Percentiles rank a stretch among this genome's conserved stretches.
Conservation (phyloP, 2,113 vertebrate species). For the Cynopterus brachyotis region DNA sequence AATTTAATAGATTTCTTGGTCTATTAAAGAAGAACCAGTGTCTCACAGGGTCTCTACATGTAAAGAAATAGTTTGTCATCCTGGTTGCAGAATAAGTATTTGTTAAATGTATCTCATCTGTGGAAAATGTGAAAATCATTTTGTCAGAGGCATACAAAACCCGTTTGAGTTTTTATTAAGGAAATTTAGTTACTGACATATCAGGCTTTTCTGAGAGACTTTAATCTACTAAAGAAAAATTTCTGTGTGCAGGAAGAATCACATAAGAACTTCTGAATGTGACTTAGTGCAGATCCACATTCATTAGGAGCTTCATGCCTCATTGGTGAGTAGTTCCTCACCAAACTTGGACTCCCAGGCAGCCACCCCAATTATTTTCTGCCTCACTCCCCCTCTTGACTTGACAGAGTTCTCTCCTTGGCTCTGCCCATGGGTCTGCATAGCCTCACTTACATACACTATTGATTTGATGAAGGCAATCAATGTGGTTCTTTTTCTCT, state of each 20-base stretch:
- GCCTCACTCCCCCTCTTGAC: not conserved
- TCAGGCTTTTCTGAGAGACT: not conserved
- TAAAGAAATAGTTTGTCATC: not conserved
- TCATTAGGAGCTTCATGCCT: not conserved
- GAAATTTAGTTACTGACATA: not conserved
- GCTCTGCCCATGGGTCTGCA: rapidly evolving
- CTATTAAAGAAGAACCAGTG: not conserved
- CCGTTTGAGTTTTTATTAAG: not conserved
- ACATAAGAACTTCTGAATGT: not conserved
- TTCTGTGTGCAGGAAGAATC: not conserved
- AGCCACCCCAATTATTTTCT: not conserved
- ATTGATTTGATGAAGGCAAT: not conserved
- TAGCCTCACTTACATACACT: not conserved
- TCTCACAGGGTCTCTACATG: not conserved
- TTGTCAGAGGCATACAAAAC: not conserved
- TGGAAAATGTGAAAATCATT: not conserved
- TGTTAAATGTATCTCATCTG: not conserved
- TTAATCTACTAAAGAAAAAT: not conserved
- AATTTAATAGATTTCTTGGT: not conserved
- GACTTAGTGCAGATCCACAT: not conserved
- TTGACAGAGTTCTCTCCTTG: not conserved
- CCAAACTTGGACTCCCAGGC: not conserved
- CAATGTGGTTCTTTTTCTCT: not conserved
- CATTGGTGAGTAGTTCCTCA: not conserved
- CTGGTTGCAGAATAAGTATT: not conserved